phyloP scores from a whole-genome alignment of 2,888 invertebrate genomes.

The Chrysolina americana region DNA sequence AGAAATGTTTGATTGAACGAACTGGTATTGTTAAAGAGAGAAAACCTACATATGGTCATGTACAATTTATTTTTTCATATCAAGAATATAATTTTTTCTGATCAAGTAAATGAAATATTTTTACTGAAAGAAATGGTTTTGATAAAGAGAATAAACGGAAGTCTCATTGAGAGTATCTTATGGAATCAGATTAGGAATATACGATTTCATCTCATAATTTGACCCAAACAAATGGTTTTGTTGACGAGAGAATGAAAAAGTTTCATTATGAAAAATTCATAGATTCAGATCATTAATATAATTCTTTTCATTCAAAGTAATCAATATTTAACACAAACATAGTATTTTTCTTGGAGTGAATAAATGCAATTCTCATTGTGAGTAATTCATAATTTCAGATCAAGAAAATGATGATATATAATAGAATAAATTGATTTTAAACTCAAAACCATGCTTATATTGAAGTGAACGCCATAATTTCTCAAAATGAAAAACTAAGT shows the following conservation, averaged over 20 bases:
- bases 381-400: not conserved
- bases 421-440: conserved; percentile 8
- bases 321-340: conserved; percentile 5
- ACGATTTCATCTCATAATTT: conserved; percentile 14
- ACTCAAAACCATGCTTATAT: conserved; percentile 15
- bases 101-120: conserved; percentile 8
- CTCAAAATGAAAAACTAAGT: not conserved
- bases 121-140: conserved; percentile 20
- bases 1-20: conserved; percentile 13
- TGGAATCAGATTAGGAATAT: conserved; percentile 14
- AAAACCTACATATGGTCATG: conserved; percentile 16
- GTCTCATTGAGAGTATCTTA: conserved; percentile 16
- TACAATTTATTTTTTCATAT: conserved; percentile 12
- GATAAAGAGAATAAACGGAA: conserved; percentile 16
- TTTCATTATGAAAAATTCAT: conserved; percentile 16
- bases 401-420: conserved; percentile 10
- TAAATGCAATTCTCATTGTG: conserved; percentile 11
- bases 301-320: conserved; percentile 17
- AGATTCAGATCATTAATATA: conserved; percentile 19
- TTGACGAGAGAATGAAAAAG: conserved; percentile 19
- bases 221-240: conserved; percentile 10
- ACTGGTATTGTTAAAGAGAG: conserved; percentile 16
- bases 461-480: not conserved
- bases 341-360: conserved; percentile 21
- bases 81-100: conserved; percentile 17